A percentile compares a stretch with the other conserved stretches of the same genome.
Evolutionary conservation across 2,888 invertebrate genomes (phyloP).

Genomic region (Onthophagus sagittarius): DNA sequence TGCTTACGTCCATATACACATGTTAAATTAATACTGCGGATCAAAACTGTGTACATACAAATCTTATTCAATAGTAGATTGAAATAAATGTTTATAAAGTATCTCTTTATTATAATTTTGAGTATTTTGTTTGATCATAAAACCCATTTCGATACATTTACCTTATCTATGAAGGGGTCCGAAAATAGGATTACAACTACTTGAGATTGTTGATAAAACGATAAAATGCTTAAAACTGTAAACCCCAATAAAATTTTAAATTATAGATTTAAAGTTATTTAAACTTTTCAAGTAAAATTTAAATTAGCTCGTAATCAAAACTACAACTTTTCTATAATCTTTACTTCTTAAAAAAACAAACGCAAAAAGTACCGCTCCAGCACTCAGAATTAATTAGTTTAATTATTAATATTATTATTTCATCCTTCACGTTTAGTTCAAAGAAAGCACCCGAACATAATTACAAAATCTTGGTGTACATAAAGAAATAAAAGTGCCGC

Average conservation of each 20-base stretch:
- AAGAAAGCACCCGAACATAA: neutral
- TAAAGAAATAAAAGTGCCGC: neutral
- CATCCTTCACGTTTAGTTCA: neutral
- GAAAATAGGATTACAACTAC: neutral
- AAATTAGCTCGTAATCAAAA: neutral
- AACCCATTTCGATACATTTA: neutral
- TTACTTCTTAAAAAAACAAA: neutral
- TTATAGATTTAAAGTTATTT: conserved; percentile 5
- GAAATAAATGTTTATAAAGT: neutral
- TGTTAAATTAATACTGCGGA: neutral
- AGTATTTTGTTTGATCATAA: neutral
- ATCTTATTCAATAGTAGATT: neutral
- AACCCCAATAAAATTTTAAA: neutral
- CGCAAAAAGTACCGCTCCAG: neutral
- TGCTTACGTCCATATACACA: neutral
- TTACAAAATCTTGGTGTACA: neutral
- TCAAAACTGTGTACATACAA: neutral
- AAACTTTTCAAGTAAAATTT: neutral
- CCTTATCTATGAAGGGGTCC: neutral
- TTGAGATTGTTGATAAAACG: neutral
- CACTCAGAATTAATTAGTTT: neutral
- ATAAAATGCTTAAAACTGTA: neutral
- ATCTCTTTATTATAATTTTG: neutral
- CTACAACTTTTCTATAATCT: neutral
- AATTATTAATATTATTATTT: neutral